These are phyloP conservation scores for Clitarchus hookeri DNA, from an alignment of 2,888 invertebrate genomes.

Conservation along the genomic window DNA sequence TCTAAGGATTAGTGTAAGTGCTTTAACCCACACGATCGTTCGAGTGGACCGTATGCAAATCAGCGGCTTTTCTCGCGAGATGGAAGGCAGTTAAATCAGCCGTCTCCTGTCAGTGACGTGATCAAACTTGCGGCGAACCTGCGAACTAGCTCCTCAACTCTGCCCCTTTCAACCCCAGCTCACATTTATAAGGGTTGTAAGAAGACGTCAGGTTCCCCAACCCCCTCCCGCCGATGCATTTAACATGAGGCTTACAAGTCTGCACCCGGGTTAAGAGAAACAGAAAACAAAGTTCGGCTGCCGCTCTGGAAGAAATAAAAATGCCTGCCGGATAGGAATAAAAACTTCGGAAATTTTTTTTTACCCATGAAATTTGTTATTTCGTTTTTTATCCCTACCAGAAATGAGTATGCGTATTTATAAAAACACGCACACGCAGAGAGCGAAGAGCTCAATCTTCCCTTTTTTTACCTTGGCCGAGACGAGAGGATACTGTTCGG, in stretches of 20 bases:
- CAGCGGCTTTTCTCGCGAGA: no score
- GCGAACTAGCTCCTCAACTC: no score
- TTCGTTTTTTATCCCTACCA: not conserved
- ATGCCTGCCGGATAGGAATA: not conserved
- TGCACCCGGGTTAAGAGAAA: not conserved
- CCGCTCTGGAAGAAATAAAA: not conserved
- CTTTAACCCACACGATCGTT: no score
- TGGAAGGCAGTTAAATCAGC: no score
- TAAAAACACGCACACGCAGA: not conserved
- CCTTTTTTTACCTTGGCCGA: not conserved
- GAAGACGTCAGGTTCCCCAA: not conserved
- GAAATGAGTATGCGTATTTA: not conserved
- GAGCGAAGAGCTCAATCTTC: not conserved
- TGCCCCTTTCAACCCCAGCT: no score
- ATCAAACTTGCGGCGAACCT: no score
- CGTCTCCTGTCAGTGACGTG: no score
- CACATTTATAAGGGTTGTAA: not conserved
- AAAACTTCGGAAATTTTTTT: not conserved
- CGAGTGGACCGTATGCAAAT: no score
- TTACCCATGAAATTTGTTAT: not conserved
- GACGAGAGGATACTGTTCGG: not conserved
- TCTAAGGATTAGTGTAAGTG: no score
- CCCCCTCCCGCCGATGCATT: not conserved
- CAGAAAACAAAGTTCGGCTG: not conserved
- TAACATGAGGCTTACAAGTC: slow-evolving; percentile 6